phyloP scores from a whole-genome alignment of 2,113 vertebrate species.

The Forbesichthys papilliferus region DNA sequence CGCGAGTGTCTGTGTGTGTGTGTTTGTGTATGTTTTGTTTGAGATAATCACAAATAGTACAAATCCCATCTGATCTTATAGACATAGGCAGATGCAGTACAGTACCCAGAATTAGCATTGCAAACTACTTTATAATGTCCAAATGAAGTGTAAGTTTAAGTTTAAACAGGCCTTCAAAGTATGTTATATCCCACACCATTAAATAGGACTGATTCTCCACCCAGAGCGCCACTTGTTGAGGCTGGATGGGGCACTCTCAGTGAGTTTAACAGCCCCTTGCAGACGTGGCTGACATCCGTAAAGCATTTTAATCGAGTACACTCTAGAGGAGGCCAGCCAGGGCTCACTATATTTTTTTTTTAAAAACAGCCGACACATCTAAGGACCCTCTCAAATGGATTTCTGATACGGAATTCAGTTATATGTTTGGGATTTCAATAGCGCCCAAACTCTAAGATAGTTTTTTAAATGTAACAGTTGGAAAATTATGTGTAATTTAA shows the following conservation, averaged over 20 bases:
- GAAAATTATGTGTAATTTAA: too few species aligned
- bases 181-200: neutral
- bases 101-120: too few species aligned
- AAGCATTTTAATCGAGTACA: conserved; percentile 29
- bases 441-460: too few species aligned
- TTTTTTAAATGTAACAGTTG: too few species aligned
- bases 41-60: too few species aligned
- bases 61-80: too few species aligned
- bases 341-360: neutral
- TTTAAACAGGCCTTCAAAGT: neutral
- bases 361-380: neutral
- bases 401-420: neutral
- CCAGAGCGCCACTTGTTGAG: conserved; percentile 7
- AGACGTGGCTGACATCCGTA: conserved; percentile 9
- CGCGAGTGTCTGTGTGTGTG: too few species aligned
- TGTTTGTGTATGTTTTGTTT: too few species aligned
- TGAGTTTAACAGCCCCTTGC: conserved; percentile 10
- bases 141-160: neutral
- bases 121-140: neutral
- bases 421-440: too few species aligned
- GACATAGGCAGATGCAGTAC: too few species aligned
- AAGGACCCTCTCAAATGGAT: neutral
- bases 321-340: conserved; percentile 1
- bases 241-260: conserved; percentile 2
- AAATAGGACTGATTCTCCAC: neutral